Percentiles rank a stretch among this genome's conserved stretches.
phyloP scores from a whole-genome alignment of 2,888 invertebrate genomes.

The Tetanocera ferruginea region DNA sequence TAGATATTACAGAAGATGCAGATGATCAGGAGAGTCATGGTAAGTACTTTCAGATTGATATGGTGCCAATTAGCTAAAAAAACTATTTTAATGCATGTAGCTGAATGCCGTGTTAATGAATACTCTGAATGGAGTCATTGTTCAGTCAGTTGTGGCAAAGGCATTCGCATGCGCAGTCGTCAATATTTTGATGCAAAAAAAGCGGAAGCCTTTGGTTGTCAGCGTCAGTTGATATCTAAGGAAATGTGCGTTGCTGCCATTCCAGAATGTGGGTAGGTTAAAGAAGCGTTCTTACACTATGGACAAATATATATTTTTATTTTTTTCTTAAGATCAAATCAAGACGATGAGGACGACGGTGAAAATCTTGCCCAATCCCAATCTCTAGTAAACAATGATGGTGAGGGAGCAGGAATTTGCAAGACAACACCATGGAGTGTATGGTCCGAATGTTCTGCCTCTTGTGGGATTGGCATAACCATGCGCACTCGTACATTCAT shows the following conservation, averaged over 20 bases:
- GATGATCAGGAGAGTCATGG: constrained; percentile 79
- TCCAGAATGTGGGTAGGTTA: constrained; percentile 80
- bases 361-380: constrained; percentile 66
- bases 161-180: constrained; percentile 83
- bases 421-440: constrained; percentile 66
- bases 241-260: constrained; percentile 89
- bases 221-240: constrained; percentile 83
- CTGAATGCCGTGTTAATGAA: constrained; percentile 83
- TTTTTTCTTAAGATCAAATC: background rate
- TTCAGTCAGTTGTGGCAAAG: constrained; percentile 90
- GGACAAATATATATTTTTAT: background rate
- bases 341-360: constrained; percentile 67
- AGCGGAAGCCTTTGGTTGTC: constrained; percentile 79
- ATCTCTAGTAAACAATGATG: constrained; percentile 62
- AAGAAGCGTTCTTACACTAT: background rate
- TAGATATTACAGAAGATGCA: constrained; percentile 78
- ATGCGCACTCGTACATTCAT: constrained; percentile 82
- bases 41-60: constrained; percentile 64
- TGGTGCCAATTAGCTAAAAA: too few relatives aligned
- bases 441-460: constrained; percentile 85
- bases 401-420: constrained; percentile 67
- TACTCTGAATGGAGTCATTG: constrained; percentile 86
- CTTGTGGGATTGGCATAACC: constrained; percentile 84
- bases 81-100: constrained; percentile 71
- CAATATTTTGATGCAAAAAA: constrained; percentile 78